Base-by-base conservation (phyloP, 2,797 vertebrate species). In the Spea hammondii region DNA sequence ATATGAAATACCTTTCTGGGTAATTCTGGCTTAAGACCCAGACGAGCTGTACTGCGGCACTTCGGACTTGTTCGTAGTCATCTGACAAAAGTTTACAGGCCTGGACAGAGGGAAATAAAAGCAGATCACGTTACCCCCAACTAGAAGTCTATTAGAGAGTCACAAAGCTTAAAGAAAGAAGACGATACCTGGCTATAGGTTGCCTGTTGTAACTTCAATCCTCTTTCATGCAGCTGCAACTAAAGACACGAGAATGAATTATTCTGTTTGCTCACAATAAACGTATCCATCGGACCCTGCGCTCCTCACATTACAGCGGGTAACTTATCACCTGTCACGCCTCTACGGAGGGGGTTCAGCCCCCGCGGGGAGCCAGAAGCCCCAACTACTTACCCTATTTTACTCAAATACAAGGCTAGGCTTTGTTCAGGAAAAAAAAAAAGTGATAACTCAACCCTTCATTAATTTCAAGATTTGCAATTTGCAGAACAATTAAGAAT, bases 21-120 rank as follows among this genome's bases (percentile, higher is more conserved):
- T 98, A 99, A 3, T 98, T 93, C 14, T 98, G 96, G 75, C 97
- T 99, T 71, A 99, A 92, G 75, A 99, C 96, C 96, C 96, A 99
- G 46, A 96, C 95, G 14, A 99, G 95, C 88, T 97, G 95, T 46
- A 99, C 96, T 0, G 97, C 95, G 5, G 94, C 96, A 11, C 97
- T 98, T 17, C 98, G 97, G 4, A 99, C 98, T 90, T 99, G 97
- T 84, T 99, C 97, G 0, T 96, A 99, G 82, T 99, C 97, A 60
- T 99, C 98, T 0, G 93, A 94, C 79, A 99, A 86, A 80, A 98
- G 86, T 83, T 95, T 92, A 88, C 97, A 99, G 65, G 96, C 96
- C 98, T 99, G 86, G n/a, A 83, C 6, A 49, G 8, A 62, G 3
- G n/a, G 9, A 65, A 32, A 32, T 4, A 53, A 68, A 6, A 10